A percentile compares a stretch with the other conserved stretches of the same genome.
phyloP scores from a whole-genome alignment of 2,888 invertebrate genomes.

The Syrista parreyssii region DNA sequence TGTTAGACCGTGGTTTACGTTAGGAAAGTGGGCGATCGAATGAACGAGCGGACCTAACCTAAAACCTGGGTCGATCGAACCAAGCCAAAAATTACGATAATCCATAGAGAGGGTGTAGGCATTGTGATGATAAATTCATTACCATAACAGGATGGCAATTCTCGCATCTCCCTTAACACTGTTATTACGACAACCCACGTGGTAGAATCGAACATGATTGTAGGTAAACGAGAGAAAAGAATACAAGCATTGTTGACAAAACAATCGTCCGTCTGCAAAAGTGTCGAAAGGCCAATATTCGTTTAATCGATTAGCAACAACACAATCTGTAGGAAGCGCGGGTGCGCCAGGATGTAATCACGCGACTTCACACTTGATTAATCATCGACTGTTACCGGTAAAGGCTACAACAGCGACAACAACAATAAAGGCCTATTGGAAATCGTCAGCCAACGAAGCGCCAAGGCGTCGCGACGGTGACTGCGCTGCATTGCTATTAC shows the following conservation, averaged over 20 bases:
- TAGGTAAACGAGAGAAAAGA: neutral
- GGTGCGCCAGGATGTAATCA: conserved; percentile 30
- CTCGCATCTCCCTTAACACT: neutral
- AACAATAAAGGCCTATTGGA: neutral
- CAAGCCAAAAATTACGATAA: neutral
- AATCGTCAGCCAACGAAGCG: neutral
- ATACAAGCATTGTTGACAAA: neutral
- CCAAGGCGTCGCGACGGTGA: neutral
- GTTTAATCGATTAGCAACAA: neutral
- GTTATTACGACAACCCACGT: neutral
- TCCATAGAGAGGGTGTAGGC: neutral
- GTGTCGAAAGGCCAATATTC: neutral
- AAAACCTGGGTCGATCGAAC: neutral
- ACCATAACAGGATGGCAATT: neutral
- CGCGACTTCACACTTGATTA: conserved; percentile 26
- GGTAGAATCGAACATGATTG: neutral
- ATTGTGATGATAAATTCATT: neutral
- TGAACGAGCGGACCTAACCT: neutral
- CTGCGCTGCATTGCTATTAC: neutral
- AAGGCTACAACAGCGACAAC: neutral
- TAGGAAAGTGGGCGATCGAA: neutral
- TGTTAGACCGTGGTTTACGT: neutral
- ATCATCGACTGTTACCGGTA: conserved; percentile 2
- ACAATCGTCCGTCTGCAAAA: neutral
- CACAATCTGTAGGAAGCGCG: conserved; percentile 2